phyloP scores from a whole-genome alignment of 2,113 vertebrate species.

The Pogonocichla stellata region DNA sequence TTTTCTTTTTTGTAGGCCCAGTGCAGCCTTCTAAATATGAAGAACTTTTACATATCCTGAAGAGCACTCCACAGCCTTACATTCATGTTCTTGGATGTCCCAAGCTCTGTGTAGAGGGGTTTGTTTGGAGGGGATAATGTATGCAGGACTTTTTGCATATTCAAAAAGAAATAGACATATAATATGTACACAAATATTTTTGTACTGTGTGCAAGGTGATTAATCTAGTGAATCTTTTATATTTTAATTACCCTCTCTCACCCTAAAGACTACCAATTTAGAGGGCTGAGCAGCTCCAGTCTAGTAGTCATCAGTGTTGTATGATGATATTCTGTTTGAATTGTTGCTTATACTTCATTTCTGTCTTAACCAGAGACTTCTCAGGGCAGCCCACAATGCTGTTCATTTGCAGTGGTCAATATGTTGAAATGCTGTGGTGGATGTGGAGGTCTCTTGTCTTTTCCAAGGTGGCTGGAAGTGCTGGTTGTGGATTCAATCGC shows the following conservation, averaged over 20 bases:
- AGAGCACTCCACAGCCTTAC: not conserved
- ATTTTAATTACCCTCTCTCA: not conserved
- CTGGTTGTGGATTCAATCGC: rapidly evolving
- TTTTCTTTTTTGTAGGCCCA: not conserved
- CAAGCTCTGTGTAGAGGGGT: not conserved
- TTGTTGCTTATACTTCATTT: not conserved
- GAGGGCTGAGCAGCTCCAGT: not conserved
- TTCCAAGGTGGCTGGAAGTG: not conserved
- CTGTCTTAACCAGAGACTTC: not conserved
- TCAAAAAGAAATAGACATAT: not conserved
- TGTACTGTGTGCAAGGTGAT: not conserved
- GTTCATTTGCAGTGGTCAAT: not conserved
- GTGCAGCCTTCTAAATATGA: not conserved
- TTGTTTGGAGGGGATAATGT: not conserved
- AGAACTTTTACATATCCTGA: not conserved
- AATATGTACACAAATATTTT: not conserved
- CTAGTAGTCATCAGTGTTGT: not conserved
- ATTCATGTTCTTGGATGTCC: not conserved
- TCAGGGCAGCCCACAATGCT: not conserved
- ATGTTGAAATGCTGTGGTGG: not conserved
- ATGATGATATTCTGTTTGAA: not conserved
- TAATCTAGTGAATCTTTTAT: not conserved
- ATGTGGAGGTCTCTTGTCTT: not conserved
- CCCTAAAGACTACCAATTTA: not conserved
- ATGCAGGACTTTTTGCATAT: not conserved